phyloP scores from a whole-genome alignment of 2,797 vertebrate species.

The Arctocebus calabarensis region DNA sequence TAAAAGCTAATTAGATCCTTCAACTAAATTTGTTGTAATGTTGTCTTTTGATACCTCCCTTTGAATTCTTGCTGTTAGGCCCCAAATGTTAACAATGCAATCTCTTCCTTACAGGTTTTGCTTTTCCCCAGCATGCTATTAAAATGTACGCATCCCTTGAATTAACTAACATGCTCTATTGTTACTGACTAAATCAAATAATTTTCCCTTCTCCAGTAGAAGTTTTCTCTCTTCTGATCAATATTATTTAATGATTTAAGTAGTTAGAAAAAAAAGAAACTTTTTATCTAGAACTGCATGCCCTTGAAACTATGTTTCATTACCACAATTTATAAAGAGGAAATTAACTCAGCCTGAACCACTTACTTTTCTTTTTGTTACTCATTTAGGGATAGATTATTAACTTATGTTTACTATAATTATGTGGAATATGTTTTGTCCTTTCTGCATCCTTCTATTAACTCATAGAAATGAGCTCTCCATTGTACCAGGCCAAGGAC shows the following conservation, averaged over 20 bases:
- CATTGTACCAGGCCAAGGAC: neutral
- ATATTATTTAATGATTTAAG: neutral
- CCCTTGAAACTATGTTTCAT: neutral
- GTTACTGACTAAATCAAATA: neutral
- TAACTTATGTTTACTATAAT: neutral
- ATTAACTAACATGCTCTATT: neutral
- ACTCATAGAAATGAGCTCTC: neutral
- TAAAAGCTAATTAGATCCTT: neutral
- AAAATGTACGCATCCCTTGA: neutral
- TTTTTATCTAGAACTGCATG: conserved; percentile 12
- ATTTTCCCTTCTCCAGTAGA: neutral
- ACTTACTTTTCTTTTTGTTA: neutral
- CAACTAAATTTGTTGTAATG: neutral
- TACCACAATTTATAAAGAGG: neutral
- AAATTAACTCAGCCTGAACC: neutral
- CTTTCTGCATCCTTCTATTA: neutral
- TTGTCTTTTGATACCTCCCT: neutral
- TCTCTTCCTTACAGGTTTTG: neutral
- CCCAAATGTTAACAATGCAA: neutral
- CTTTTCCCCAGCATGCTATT: neutral
- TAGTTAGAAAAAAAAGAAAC: neutral
- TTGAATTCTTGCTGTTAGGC: neutral
- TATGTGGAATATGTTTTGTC: neutral
- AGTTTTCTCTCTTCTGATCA: neutral
- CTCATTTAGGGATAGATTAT: neutral